phyloP scores from a whole-genome alignment of 2,113 vertebrate genomes.

The Trachemys scripta region DNA sequence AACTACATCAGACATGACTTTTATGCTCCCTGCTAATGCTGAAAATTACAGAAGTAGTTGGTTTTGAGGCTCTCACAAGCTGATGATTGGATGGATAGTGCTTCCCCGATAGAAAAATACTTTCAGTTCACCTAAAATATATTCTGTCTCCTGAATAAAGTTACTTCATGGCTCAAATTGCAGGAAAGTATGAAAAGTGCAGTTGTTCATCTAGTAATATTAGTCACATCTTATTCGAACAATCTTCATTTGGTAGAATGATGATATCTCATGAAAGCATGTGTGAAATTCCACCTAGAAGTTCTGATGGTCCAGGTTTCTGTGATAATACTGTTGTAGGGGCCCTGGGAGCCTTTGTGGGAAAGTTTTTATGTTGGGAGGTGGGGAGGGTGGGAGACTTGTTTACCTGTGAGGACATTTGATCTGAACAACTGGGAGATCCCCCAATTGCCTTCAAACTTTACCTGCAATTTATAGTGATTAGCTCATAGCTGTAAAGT shows the following conservation, averaged over 20 bases:
- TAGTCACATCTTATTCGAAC: neutral
- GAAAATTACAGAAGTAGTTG: conserved; percentile 39
- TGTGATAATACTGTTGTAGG: fast-evolving
- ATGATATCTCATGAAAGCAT: neutral
- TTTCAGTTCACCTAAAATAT: conserved; percentile 57
- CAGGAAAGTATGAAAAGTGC: neutral
- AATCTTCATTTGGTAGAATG: neutral
- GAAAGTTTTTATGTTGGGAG: neutral
- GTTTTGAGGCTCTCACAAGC: conserved; percentile 13
- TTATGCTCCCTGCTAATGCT: neutral
- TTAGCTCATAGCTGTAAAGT: neutral
- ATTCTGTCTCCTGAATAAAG: conserved; percentile 18
- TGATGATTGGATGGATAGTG: neutral
- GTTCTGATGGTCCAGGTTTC: neutral
- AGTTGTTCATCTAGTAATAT: neutral
- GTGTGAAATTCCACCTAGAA: neutral
- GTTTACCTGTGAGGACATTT: neutral
- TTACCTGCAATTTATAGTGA: conserved; percentile 2
- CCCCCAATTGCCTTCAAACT: fast-evolving
- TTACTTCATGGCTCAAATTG: neutral
- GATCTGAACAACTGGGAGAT: neutral
- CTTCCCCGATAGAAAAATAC: conserved; percentile 40
- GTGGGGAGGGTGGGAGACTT: neutral
- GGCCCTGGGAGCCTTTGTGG: fast-evolving
- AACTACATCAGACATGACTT: conserved; percentile 38